phyloP scores from a whole-genome alignment of 2,888 invertebrate genomes.

The Acronicta alni region DNA sequence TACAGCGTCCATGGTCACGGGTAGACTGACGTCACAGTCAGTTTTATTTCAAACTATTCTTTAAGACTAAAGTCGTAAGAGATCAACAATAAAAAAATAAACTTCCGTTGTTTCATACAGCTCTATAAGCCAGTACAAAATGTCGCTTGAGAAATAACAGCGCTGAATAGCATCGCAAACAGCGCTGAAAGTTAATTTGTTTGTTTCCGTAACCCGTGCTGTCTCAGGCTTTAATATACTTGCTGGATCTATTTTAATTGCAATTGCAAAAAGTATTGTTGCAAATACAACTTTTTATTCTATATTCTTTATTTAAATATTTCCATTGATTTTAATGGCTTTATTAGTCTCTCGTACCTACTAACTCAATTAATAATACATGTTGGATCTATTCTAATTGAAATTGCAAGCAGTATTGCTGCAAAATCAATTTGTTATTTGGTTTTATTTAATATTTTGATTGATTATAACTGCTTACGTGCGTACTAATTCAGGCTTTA shows the following conservation, averaged over 20 bases:
- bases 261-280: slow-evolving; percentile 10
- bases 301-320: not conserved
- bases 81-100: slow-evolving; percentile 18
- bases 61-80: slow-evolving; percentile 1
- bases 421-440: not conserved
- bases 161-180: slow-evolving; percentile 31
- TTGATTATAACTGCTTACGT: not conserved
- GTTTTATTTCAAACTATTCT: too few species aligned
- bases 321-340: not conserved
- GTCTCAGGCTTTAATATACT: slow-evolving; percentile 30
- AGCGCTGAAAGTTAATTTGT: slow-evolving; percentile 36
- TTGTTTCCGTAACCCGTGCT: slow-evolving; percentile 30
- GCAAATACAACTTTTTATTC: not conserved
- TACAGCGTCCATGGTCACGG: too few species aligned
- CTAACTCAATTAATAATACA: too few species aligned
- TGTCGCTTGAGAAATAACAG: slow-evolving; percentile 28
- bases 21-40: too few species aligned
- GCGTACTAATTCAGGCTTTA: slow-evolving; percentile 16
- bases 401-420: slow-evolving; percentile 11
- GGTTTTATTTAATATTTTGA: not conserved
- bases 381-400: slow-evolving; percentile 14
- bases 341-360: too few species aligned
- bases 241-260: slow-evolving; percentile 14
- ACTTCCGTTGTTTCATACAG: slow-evolving; percentile 11
- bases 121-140: slow-evolving; percentile 24